These are phyloP conservation scores for Alviniconcha strummeri DNA, from an alignment of 2,888 invertebrate genomes.

Conservation along the genomic window DNA sequence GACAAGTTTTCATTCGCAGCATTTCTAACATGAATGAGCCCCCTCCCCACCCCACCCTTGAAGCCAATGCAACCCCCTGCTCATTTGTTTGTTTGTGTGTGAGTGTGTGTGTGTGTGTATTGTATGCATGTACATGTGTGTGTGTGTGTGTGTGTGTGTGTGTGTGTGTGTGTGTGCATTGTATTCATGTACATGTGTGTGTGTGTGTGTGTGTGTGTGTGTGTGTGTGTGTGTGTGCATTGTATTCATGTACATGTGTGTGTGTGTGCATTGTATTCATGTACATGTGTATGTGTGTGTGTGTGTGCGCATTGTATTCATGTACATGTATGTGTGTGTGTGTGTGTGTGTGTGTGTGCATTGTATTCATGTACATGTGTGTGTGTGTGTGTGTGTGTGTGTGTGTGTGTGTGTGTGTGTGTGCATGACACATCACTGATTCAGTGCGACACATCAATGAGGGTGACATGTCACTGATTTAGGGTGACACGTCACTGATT, in stretches of 20 bases:
- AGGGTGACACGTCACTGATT: too few species aligned
- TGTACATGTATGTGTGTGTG: not conserved
- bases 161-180: not conserved
- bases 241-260: not conserved
- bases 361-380: not conserved
- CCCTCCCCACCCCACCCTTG: too few species aligned
- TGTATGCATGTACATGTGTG: not conserved
- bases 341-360: not conserved
- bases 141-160: not conserved
- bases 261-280: not conserved
- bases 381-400: not conserved
- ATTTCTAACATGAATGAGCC: too few species aligned
- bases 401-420: conserved; percentile 5
- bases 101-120: not conserved
- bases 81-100: not conserved
- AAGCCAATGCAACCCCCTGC: too few species aligned
- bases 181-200: too few species aligned
- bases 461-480: too few species aligned
- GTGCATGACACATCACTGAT: too few species aligned
- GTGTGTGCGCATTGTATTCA: not conserved
- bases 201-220: not conserved
- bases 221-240: not conserved
- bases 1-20: too few species aligned
- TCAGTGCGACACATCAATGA: too few species aligned
- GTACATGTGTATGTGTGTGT: not conserved